Evolutionary conservation across 2,888 invertebrate genomes (phyloP).

Genomic region (Megalurothrips usitatus): DNA sequence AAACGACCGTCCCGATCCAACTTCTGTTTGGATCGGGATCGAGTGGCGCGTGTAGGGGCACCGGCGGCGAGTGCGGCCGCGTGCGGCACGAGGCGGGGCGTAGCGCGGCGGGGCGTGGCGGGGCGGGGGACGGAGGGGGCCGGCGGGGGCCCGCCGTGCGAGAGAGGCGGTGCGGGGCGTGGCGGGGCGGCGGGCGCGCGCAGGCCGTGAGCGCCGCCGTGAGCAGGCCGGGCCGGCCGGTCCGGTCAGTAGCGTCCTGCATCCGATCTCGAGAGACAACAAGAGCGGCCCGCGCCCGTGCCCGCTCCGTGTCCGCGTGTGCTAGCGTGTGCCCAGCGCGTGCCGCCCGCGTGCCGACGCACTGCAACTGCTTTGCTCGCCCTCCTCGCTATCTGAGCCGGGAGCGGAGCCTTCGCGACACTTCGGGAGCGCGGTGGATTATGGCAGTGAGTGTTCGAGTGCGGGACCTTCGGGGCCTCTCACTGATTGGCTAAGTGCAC

Average conservation of each 20-base stretch:
- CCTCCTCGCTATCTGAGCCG: background rate
- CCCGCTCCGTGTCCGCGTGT: background rate
- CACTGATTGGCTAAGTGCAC: background rate
- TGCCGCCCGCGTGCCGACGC: background rate
- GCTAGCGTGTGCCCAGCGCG: background rate
- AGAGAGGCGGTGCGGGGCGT: background rate
- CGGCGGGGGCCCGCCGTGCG: no score
- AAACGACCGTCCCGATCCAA: no score
- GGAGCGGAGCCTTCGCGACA: background rate
- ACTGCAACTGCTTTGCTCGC: background rate
- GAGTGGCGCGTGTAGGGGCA: no score
- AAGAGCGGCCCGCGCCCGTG: no score
- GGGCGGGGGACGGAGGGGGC: no score
- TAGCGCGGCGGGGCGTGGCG: background rate
- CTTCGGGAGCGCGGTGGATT: background rate
- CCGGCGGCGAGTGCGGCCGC: no score
- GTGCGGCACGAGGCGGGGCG: background rate
- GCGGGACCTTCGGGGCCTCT: background rate
- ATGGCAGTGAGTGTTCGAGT: background rate
- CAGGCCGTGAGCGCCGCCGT: no score
- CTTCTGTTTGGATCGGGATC: no score
- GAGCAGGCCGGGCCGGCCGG: no score
- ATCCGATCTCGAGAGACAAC: no score
- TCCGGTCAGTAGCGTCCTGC: no score
- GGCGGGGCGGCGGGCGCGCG: background rate